phyloP scores from a whole-genome alignment of 2,888 invertebrate species.

The Sarcophaga caerulescens region DNA sequence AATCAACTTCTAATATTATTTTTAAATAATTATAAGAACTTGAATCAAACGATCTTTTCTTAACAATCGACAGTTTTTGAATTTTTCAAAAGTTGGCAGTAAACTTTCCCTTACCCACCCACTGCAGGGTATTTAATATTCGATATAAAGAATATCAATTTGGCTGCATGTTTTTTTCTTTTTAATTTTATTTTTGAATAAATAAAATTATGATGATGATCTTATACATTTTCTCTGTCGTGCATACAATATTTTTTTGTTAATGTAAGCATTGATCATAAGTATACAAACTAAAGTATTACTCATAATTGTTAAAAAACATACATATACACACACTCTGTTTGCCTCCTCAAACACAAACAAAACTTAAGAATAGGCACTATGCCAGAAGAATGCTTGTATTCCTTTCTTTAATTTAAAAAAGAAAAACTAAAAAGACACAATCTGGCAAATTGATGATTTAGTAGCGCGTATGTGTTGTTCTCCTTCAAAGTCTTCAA shows the following conservation, averaged over 20 bases:
- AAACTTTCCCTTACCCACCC: no score
- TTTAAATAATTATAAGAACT: no score
- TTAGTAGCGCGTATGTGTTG: neutral
- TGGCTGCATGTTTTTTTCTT: slow-evolving; percentile 1
- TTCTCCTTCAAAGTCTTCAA: neutral
- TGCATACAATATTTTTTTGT: slow-evolving; percentile 11
- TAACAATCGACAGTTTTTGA: no score
- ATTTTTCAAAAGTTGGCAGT: no score
- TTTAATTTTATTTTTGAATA: neutral
- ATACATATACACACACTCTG: slow-evolving; percentile 14
- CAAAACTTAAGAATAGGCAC: slow-evolving; percentile 38
- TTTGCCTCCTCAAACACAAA: neutral
- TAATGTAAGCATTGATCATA: slow-evolving; percentile 46
- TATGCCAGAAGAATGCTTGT: slow-evolving; percentile 40
- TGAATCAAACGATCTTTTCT: no score
- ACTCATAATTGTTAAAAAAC: slow-evolving; percentile 54
- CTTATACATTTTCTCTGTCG: slow-evolving; percentile 15
- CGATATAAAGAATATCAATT: neutral
- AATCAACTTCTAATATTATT: no score
- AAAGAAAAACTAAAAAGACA: neutral
- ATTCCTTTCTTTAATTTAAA: slow-evolving; percentile 6
- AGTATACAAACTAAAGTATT: slow-evolving; percentile 31
- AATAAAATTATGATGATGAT: slow-evolving; percentile 6
- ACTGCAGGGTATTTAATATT: neutral
- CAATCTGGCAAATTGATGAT: slow-evolving; percentile 1